Base-by-base conservation (phyloP, 2,888 invertebrate species). In the Chaetoderma sp. region DNA sequence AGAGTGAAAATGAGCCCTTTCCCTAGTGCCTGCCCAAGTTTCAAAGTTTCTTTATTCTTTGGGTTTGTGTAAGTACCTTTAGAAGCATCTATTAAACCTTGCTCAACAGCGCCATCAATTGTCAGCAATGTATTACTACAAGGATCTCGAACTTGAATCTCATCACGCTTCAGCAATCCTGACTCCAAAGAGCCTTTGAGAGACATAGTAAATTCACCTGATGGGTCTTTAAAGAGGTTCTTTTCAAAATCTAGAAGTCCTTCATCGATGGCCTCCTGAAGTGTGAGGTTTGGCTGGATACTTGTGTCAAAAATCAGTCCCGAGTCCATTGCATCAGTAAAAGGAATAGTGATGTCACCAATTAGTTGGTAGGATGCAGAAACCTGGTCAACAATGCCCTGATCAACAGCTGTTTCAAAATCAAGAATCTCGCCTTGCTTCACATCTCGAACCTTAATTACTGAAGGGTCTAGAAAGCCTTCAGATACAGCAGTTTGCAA, bases 91-190 rank as follows among this genome's bases (percentile, higher is more conserved):
- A 86, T 63, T 28, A 83, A 66, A 5, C 71, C 72, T 50, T 74
- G 73, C 49, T 45, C 57, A 16, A 82, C 72, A 2, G 82, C 81
- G 36, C 80, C 80, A 74, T 78, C 79, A 44, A 82, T 49, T 25
- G 78, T 78, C 5, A 79, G 60, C 4, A 80, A 90, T 80, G 92
- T 91, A 58, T 90, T 91, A 63, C 90, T 91, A 72, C 89, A 90
- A 1, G 93, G 92, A 84, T 96, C 94, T 30, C 94, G 86, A 0
- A 96, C 94, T 59, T 91, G 87, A 16, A 93, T 94, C 0, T 95
- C 96, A 70, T 91, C 89, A 18, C 93, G 90, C 86, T 96, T 93
- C 50, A 98, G 93, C 27, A 98, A 91, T 81, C 93, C 92, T 67
- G 94, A 89, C 78, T 92, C 91, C 47, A 98, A 89, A 75, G 96